These are phyloP conservation scores for Smittia aterrima DNA, from an alignment of 2,888 invertebrate genomes.

Conservation along the genomic window DNA sequence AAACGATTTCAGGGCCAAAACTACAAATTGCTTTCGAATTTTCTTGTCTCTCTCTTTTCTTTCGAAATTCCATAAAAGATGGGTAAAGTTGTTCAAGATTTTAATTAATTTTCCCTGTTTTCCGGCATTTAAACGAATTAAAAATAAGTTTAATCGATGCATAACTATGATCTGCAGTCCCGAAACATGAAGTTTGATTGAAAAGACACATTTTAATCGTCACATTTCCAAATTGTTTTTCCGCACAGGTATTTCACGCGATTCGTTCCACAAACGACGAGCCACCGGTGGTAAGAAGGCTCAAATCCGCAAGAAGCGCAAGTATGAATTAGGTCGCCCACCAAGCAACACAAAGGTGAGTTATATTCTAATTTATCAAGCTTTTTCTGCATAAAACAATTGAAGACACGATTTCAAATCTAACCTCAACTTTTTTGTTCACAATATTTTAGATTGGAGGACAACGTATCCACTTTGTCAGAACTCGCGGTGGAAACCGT, in stretches of 20 bases:
- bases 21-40: too few species aligned
- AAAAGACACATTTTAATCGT: background rate
- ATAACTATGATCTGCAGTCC: background rate
- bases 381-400: slow-evolving; percentile 16
- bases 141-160: background rate
- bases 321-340: slow-evolving; percentile 99
- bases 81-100: background rate
- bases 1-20: background rate
- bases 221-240: slow-evolving; percentile 1
- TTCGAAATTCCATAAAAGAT: slow-evolving; percentile 19
- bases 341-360: slow-evolving; percentile 96
- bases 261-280: slow-evolving; percentile 99
- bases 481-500: slow-evolving; percentile 93
- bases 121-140: background rate
- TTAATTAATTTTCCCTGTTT: background rate
- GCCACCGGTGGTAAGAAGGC: slow-evolving; percentile 98
- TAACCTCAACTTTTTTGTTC: slow-evolving; percentile 32
- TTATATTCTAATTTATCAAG: slow-evolving; percentile 41
- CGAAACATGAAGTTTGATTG: background rate
- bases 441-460: slow-evolving; percentile 69
- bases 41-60: slow-evolving; percentile 1
- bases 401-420: slow-evolving; percentile 27
- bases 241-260: slow-evolving; percentile 92
- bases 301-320: slow-evolving; percentile 99
- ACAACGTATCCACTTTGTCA: slow-evolving; percentile 89